Evolutionary conservation across 2,888 invertebrate species (phyloP), one percentile per base, ranked within the genome.

Genomic region (Spodoptera littoralis): DNA sequence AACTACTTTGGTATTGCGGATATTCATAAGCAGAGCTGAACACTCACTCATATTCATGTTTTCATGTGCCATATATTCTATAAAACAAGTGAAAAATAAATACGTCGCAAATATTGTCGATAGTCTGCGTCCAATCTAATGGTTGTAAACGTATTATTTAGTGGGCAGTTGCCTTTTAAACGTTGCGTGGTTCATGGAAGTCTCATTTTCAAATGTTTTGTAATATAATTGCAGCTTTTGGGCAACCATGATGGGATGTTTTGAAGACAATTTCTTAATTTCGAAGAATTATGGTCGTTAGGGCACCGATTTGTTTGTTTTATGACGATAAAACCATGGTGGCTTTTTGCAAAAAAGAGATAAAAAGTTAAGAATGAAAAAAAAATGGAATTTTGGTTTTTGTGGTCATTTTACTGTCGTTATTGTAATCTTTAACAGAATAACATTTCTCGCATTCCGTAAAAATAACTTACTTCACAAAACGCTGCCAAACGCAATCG

Each of bases 151-250:
- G 36, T 70, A 57, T 45, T 76, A 73, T 70, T 72, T 70, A 57
- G 46, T 45, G 4, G 5, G 48, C 61, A 46, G 67, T 58, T 27
- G 51, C 42, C 18, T 70, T 70, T 62, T 43, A 65, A 75, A 62
- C 27, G 48, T 60, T 55, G 27, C 59, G 49, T 48, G 49, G 54
- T 44, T 64, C 55, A 77, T 42, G 44, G 36, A 56, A 54, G 56
- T 41, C 49, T 13, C 45, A 49, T n/a, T 43, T 50, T 27, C 12
- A 57, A 75, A 77, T 63, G 60, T n/a, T 41, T 68, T 71, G 51
- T 62, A 75, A 69, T 72, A 55, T 65, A 75, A 76, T 61, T 65
- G 48, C 45, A 48, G 52, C 65, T 60, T 44, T 65, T 24, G 4
- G 45, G 8, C 11, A 30, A 44, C 11, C 18, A 3, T 13, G 11